Conservation (phyloP, 2,888 invertebrate genomes). For the Lysandra bellargus region DNA sequence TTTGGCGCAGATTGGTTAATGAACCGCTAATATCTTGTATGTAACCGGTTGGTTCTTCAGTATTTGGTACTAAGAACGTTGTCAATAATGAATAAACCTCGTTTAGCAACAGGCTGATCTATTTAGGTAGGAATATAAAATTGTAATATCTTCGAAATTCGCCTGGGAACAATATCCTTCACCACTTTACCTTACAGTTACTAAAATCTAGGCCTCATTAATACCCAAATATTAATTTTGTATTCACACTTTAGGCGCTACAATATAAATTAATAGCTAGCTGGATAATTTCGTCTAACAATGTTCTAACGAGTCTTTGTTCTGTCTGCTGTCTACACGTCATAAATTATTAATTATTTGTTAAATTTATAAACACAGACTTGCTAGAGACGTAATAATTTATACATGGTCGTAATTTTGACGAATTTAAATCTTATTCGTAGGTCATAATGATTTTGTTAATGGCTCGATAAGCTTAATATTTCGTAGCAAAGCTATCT, state of each 20-base stretch:
- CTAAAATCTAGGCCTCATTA: slow-evolving; percentile 15
- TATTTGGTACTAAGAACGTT: background rate
- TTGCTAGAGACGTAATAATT: background rate
- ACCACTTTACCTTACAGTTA: background rate
- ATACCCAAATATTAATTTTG: background rate
- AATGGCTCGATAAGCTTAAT: background rate
- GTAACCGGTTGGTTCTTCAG: background rate
- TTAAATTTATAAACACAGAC: background rate
- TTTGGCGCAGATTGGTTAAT: no score
- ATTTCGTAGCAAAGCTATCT: no score
- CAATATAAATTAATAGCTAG: background rate
- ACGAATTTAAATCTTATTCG: background rate
- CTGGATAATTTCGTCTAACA: background rate
- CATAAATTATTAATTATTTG: background rate
- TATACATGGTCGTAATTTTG: background rate
- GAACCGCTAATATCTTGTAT: no score
- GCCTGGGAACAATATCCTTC: background rate
- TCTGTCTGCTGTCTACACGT: background rate
- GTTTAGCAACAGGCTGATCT: slow-evolving; percentile 3
- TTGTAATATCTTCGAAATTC: background rate
- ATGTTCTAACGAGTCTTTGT: background rate
- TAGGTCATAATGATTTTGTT: background rate
- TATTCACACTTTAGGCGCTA: background rate
- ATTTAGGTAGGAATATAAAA: background rate
- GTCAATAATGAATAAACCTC: background rate